A percentile compares a stretch with the other conserved stretches of the same genome.
Evolutionary conservation across 2,797 vertebrate species (phyloP).

Genomic region (Spizella passerina): DNA sequence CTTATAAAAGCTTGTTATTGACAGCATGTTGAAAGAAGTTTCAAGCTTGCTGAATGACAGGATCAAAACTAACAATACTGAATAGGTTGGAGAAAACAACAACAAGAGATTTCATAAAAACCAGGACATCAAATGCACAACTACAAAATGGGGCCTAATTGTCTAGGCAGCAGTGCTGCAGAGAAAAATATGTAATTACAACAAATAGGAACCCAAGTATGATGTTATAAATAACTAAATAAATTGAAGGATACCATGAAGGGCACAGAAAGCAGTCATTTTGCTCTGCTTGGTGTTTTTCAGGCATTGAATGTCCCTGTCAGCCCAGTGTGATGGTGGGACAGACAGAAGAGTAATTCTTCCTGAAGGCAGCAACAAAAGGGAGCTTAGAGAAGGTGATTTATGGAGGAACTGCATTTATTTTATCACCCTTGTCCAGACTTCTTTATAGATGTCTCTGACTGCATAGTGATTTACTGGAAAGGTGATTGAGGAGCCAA

Average conservation of each 20-base stretch:
- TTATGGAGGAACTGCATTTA: background rate
- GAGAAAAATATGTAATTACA: background rate
- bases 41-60: background rate
- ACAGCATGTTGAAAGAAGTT: background rate
- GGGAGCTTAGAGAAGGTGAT: background rate
- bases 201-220: background rate
- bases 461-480: background rate
- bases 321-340: background rate
- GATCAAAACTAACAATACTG: background rate
- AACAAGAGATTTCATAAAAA: background rate
- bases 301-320: background rate
- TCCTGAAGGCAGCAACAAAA: background rate
- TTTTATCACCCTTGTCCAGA: background rate
- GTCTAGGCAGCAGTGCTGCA: background rate
- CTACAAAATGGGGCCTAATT: background rate
- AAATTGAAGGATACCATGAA: background rate
- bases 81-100: background rate
- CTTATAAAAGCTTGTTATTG: background rate
- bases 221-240: background rate
- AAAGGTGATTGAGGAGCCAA: background rate
- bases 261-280: background rate
- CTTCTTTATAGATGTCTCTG: background rate
- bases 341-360: background rate
- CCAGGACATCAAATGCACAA: background rate
- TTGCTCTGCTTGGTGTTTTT: background rate